Evolutionary conservation across 2,113 vertebrate species (phyloP), one percentile per base, ranked within the genome.

Genomic region (Octodon degus): DNA sequence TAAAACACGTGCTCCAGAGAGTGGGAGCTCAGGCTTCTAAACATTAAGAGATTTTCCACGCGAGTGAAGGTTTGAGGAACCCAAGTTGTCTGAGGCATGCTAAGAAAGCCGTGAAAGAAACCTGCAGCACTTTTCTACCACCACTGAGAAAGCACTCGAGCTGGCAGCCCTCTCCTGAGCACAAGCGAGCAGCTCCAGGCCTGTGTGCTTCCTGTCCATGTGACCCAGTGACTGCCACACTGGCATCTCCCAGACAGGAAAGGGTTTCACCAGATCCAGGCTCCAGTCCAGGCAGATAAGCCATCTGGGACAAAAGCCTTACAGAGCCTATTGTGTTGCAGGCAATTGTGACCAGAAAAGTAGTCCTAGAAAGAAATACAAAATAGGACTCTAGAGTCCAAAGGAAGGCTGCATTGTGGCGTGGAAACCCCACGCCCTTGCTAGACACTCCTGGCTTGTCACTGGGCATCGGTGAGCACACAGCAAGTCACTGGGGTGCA

Each of bases 221-320:
- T 25, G 47, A 1, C 11, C 47, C 34, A 27, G 6, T 40, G 53
- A 7, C 1, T 13, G 6, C 62, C 40, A 50, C 12, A 3, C 58
- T 2, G n/a, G 40, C 12, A 37, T 12, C 40, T 12, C 19, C 5
- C 7, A 5, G 9, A n/a, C 32, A 3, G n/a, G 34, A 19, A 93
- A 47, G 40, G 20, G 11, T 0, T 79, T 16, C 50, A 30, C 8
- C 1, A 25, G 7, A 25, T 9, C 13, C 6, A 53, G 12, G 0
- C 2, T 58, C 6, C 68, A 16, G 13, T 79, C 2, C 16, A 87
- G 43, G 40, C 8, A 40, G 55, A 25, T 25, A 27, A 68, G 20
- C 4, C 30, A n/a, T 14, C 47, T n/a, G 22, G 65, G 50, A 58
- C 40, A 76, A 3, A 74, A 30, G 7, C 19, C 47, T 13, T 40